Evolutionary conservation across 2,113 vertebrate species (phyloP), one percentile per base, ranked within the genome.

Genomic region (Thryonomys swinderianus): DNA sequence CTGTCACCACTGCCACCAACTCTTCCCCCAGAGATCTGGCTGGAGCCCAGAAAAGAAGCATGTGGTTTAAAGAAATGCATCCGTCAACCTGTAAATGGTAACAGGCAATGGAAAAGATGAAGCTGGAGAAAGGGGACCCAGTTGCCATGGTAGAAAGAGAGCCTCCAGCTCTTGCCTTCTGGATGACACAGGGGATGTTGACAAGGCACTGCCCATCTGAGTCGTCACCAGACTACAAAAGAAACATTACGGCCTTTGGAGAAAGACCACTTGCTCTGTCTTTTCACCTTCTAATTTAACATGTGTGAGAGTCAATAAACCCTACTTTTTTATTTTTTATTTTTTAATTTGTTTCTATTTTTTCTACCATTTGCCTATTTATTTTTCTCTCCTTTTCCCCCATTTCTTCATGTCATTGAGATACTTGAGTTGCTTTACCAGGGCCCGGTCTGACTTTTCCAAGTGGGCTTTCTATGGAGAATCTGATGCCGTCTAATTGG

Each of bases 321-420:
- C 96, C 96, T 85, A 61, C 96, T 87, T 96, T 73, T 90, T 98
- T 96, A 88, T 96, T 98, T 98, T 97, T 90, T 94, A 30, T 64
- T 94, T 97, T 93, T 97, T 95, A 92, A 97, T 97, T 98, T 97
- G 66, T 96, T 97, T 78, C n/a, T 80, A 37, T 53, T 97, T 97
- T 96, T 97, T 96, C 90, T 32, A 51, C 48, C 59, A 12, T 79
- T 67, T 90, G 73, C 91, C 84, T 95, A 92, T 97, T 97, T 96
- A 96, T 96, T 97, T 91, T 80, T 59, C 66, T 86, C 1, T 42
- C 17, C 30, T 16, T 4, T 17, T 20, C 83, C 42, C 13, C 82
- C 32, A 34, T 82, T 78, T 69, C 30, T 62, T 98, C 95, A 57
- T 92, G 45, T 88, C 66, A 84, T 32, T 2, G 21, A 86, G 88